Base-by-base conservation (phyloP, 2,797 vertebrate species). In the Discoglossus pictus region DNA sequence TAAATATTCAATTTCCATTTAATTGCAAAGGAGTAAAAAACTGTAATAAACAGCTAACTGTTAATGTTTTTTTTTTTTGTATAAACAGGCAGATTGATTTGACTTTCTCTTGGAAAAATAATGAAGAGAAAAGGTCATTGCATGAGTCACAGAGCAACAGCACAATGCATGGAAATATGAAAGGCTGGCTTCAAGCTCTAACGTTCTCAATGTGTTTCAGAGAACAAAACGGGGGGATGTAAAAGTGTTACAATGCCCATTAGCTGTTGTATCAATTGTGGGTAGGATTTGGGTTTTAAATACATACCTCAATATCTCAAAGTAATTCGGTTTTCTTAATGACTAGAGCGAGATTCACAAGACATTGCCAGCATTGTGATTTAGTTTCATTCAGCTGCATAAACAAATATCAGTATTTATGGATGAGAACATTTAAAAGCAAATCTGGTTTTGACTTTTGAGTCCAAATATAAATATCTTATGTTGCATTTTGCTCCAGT, bases 61-160 rank as follows among this genome's bases (percentile, higher is more conserved):
- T 48, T 23, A 63, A 15, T 21, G 15, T 23, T 35, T 7, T 0
- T 74, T 23, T 35, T 7, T 0, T 74, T 68, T 43, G 65, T 68
- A 21, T 61, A 61, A 75, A 66, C 46, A 65, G 72, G 52, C 9
- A 20, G 65, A 69, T 27, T 74, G 63, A 66, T 78, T 74, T 79
- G 65, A 73, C 53, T 61, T 74, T 73, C 21, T 74, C 36, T 43
- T 43, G 48, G 66, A 53, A 77, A 75, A 76, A 69, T 38, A 65
- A 74, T 74, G 35, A 61, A 69, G 60, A 52, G 54, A 51, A 75
- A 77, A 76, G 50, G 56, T 66, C 67, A 67, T 43, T 47, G 17
- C n/a, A 21, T 74, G 68, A 79, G 58, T 79, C 78, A 68, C 15
- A 74, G 52, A 67, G 23, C 25, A 52, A 11, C 21, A 72, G 69